phyloP scores from a whole-genome alignment of 2,113 vertebrate species.

The Phaetusa simplex region DNA sequence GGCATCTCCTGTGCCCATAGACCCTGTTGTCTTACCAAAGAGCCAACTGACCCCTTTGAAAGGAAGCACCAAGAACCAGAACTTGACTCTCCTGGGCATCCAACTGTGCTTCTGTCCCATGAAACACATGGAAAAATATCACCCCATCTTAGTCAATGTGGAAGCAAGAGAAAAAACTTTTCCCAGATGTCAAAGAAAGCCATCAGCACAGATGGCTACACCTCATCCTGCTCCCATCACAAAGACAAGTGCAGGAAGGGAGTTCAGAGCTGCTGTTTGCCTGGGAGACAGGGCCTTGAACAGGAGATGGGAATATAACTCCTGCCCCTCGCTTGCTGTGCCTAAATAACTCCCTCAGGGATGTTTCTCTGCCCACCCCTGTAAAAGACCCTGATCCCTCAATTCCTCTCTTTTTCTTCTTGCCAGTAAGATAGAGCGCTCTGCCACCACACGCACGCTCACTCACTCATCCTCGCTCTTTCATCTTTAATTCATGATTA shows the following conservation, averaged over 20 bases:
- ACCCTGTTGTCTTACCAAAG: background rate
- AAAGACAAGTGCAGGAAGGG: background rate
- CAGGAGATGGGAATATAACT: background rate
- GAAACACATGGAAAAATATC: background rate
- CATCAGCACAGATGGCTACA: background rate
- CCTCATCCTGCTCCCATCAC: background rate
- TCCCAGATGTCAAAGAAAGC: background rate
- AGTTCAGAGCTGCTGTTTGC: background rate
- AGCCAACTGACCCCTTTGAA: background rate
- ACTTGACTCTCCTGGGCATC: background rate
- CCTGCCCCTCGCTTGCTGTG: background rate
- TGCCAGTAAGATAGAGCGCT: background rate
- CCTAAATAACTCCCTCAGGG: background rate
- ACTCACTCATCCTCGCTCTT: background rate
- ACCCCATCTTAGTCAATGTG: background rate
- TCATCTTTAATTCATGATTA: conserved; percentile 42
- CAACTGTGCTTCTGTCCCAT: accelerated
- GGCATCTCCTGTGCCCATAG: background rate
- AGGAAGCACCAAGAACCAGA: background rate
- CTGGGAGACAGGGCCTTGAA: background rate
- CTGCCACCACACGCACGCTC: background rate
- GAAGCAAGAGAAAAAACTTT: background rate
- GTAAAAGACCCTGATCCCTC: background rate
- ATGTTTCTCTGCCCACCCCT: background rate
- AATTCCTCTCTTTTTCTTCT: background rate